These are phyloP conservation scores for Galerucella calmariensis DNA, from an alignment of 2,888 invertebrate species.

Conservation along the genomic window DNA sequence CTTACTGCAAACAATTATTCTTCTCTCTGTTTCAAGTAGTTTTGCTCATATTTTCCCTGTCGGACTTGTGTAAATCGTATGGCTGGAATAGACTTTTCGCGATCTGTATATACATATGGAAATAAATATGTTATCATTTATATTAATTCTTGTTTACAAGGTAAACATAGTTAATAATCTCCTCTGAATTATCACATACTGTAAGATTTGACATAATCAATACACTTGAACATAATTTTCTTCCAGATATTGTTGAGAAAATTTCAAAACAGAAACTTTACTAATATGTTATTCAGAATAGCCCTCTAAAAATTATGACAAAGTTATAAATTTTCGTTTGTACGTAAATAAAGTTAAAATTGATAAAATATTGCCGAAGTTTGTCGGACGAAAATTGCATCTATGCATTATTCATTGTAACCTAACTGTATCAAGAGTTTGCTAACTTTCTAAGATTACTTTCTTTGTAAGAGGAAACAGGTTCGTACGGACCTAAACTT, in stretches of 20 bases:
- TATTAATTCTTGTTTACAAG: no score
- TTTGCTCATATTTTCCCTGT: no score
- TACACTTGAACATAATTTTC: background rate
- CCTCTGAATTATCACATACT: background rate
- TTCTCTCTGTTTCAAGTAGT: no score
- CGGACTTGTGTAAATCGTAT: no score
- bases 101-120: no score
- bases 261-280: slow-evolving; percentile 6
- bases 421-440: slow-evolving; percentile 66
- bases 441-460: slow-evolving; percentile 58
- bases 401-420: slow-evolving; percentile 67
- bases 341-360: slow-evolving; percentile 68
- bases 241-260: background rate
- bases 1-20: no score
- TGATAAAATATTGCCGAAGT: slow-evolving; percentile 68
- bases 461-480: slow-evolving; percentile 33
- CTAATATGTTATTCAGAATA: slow-evolving; percentile 50
- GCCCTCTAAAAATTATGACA: slow-evolving; percentile 62
- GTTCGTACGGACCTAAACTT: background rate
- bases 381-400: slow-evolving; percentile 67
- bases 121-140: no score
- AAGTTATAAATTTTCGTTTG: slow-evolving; percentile 67
- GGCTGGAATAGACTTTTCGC: no score
- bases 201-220: background rate
- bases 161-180: background rate